Evolutionary conservation across 2,797 vertebrate genomes (phyloP).

Genomic region (Chrysocyon brachyurus): DNA sequence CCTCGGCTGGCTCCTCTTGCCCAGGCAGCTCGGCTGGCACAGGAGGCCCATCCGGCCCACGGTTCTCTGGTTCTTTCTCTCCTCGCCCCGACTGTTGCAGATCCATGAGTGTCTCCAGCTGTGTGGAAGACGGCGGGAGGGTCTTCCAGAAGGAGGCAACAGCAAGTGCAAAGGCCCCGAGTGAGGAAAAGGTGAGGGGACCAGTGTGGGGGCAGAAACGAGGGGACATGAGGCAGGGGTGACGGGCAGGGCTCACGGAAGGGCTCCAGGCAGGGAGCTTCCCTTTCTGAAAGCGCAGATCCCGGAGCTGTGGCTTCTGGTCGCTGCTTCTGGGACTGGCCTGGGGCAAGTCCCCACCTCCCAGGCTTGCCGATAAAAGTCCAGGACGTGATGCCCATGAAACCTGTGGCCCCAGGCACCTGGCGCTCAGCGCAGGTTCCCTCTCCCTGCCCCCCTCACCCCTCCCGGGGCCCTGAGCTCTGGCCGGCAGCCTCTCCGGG

Average conservation of each 20-base stretch:
- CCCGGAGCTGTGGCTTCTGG: background rate
- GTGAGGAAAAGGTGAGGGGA: background rate
- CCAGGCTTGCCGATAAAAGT: no score
- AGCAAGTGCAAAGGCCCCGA: background rate
- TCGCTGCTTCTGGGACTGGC: background rate
- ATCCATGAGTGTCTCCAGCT: background rate
- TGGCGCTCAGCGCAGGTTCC: fast-evolving
- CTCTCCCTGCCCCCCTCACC: no score
- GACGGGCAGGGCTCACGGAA: fast-evolving
- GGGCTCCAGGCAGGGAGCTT: background rate
- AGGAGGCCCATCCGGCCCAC: fast-evolving
- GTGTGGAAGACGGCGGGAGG: background rate
- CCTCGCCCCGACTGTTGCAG: fast-evolving
- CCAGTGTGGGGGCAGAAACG: background rate
- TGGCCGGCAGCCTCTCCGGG: fast-evolving
- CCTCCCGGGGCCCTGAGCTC: background rate
- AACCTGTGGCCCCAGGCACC: fast-evolving
- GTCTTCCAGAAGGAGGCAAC: background rate
- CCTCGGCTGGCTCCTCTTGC: background rate
- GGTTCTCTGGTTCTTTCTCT: fast-evolving
- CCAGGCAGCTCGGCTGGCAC: background rate
- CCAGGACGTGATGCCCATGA: fast-evolving
- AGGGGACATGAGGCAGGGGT: background rate
- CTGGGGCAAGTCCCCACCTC: background rate
- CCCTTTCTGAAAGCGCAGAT: background rate